Conservation (phyloP, 23 tunicate genomes). For the Trididemnum nubilum region DNA sequence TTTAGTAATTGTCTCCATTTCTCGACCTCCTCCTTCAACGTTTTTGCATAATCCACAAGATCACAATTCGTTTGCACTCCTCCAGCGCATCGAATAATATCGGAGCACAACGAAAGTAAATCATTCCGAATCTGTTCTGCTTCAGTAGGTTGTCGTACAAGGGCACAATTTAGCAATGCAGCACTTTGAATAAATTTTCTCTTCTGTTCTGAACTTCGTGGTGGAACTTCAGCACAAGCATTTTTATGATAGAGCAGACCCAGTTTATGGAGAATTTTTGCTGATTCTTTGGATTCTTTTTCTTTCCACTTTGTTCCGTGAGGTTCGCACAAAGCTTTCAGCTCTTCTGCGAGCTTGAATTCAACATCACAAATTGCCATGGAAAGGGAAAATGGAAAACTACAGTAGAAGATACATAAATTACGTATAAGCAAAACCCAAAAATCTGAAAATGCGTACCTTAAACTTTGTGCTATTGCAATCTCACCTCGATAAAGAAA, state of each 20-base stretch:
- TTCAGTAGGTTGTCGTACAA: neutral
- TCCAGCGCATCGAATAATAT: neutral
- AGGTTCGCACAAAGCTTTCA: neutral
- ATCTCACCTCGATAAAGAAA: too few relatives aligned
- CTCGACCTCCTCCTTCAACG: neutral
- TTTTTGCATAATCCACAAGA: neutral
- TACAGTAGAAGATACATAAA: too few relatives aligned
- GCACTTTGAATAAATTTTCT: slow-evolving; percentile 2
- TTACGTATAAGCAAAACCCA: too few relatives aligned
- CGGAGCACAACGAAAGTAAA: neutral
- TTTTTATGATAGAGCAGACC: neutral
- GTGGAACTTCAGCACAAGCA: neutral
- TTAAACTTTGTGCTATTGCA: too few relatives aligned
- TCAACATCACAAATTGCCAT: too few relatives aligned
- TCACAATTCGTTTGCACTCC: neutral
- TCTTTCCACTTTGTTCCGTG: slow-evolving; percentile 6
- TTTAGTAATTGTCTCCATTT: neutral
- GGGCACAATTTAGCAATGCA: slow-evolving; percentile 3
- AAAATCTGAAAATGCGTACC: too few relatives aligned
- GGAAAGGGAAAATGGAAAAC: too few relatives aligned
- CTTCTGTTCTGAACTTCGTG: neutral
- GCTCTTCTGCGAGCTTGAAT: neutral
- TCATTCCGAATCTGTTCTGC: too few relatives aligned
- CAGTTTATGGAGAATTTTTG: slow-evolving; percentile 8
- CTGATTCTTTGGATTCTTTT: neutral